Evolutionary conservation across 2,888 invertebrate species (phyloP).

Genomic region (Lamellibrachia satsuma): DNA sequence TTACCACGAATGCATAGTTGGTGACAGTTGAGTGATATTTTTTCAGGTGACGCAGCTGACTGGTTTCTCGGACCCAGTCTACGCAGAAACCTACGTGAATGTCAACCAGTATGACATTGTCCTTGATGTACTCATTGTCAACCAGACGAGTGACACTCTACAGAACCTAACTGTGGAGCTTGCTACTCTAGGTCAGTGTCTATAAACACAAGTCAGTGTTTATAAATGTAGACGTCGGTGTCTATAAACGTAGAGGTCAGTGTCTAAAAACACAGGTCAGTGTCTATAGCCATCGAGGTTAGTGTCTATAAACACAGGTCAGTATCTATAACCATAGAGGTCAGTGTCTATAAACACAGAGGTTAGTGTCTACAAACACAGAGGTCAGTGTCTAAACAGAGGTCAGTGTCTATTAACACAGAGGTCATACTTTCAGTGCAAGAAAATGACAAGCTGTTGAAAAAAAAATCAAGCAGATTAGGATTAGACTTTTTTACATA

Average conservation of each 20-base stretch:
- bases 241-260: conserved; percentile 31
- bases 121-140: conserved; percentile 91
- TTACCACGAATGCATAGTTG: background rate
- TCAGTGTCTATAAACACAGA: too few species aligned
- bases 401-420: too few species aligned
- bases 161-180: conserved; percentile 98
- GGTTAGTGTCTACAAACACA: conserved; percentile 48
- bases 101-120: conserved; percentile 93
- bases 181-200: conserved; percentile 79
- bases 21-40: background rate
- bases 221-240: conserved; percentile 43
- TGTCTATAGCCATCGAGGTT: background rate
- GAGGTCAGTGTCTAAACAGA: too few species aligned
- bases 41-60: conserved; percentile 86
- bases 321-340: background rate
- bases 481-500: too few species aligned
- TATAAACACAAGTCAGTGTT: conserved; percentile 31
- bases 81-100: conserved; percentile 99
- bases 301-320: background rate
- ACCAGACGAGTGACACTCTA: conserved; percentile 95
- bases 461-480: too few species aligned
- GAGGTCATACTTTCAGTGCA: background rate
- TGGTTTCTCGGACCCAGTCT: conserved; percentile 98
- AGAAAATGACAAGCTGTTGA: too few species aligned
- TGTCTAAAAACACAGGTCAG: background rate